Evolutionary conservation across 1,140 invertebrate genomes (phyloP), one percentile per base, ranked within the genome.

Genomic region (Lepidostoma basale): DNA sequence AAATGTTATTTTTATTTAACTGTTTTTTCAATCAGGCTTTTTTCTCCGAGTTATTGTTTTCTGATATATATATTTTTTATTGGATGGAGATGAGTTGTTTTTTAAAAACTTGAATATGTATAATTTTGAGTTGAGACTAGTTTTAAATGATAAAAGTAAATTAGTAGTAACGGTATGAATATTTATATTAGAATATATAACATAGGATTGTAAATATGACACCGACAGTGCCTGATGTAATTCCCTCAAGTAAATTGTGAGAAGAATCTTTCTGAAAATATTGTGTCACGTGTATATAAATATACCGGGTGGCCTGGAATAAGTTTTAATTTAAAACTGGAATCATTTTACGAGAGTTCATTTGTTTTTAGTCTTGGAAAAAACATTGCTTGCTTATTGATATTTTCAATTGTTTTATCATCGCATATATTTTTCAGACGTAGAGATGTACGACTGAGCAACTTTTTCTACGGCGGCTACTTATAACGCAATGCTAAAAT

Each of bases 151-250:
- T 63, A 5, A 14, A 49, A 52, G 36, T 63, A 45, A 63, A 23
- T 33, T 30, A 63, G 23, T 62, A 25, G 23, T 62, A 59, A 39
- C 40, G 12, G 6, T 8, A 36, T 42, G 20, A 42, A 14, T 42
- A 42, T 59, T 59, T 39, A 62, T 14, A 42, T 62, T n/a, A n/a
- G n/a, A 33, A 44, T 30, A 44, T 40, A 63, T 49, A 63, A 30
- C 47, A 56, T 68, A 62, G 45, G 49, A 63, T 20, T 73, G 70
- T 73, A 73, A 69, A 73, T 73, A 73, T 39, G 36, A 69, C 47
- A 69, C 70, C 70, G 36, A 68, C 67, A 62, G 70, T 73, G 70
- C 70, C 70, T 73, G 67, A 73, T 6, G 28, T 56, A 64, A 68
- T 65, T 49, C 23, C 70, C 65, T 64, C 60, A 58, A 36, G 58